These are phyloP conservation scores for Forbesichthys papilliferus DNA, from an alignment of 2,113 vertebrate genomes.

Conservation along the genomic window DNA sequence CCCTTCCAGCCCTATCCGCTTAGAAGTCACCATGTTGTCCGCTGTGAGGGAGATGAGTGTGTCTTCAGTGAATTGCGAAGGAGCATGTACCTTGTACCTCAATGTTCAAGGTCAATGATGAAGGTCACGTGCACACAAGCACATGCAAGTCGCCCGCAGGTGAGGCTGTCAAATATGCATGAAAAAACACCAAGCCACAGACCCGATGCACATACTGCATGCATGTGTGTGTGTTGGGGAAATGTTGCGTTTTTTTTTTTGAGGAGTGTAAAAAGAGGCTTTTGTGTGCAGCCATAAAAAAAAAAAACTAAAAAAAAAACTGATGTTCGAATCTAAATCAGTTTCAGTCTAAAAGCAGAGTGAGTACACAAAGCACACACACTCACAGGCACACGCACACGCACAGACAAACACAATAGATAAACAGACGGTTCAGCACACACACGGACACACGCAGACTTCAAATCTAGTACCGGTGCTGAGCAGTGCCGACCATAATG, in stretches of 20 bases:
- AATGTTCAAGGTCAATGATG: slow-evolving; percentile 7
- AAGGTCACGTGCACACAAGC: not conserved
- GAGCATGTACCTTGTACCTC: slow-evolving; percentile 37
- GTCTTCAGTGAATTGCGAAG: slow-evolving; percentile 21
- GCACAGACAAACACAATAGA: slow-evolving; percentile 3
- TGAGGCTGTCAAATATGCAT: slow-evolving; percentile 16
- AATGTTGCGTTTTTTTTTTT: not conserved
- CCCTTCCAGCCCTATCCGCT: slow-evolving; percentile 46
- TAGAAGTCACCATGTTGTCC: slow-evolving; percentile 23
- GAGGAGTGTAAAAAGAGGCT: not conserved
- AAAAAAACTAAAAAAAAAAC: not conserved
- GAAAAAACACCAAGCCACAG: slow-evolving; percentile 5
- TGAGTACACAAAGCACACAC: not conserved
- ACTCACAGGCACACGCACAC: not conserved
- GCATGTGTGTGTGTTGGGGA: too few relatives aligned
- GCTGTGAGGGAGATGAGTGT: slow-evolving; percentile 33
- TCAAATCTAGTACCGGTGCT: not conserved
- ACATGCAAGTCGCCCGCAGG: slow-evolving; percentile 22
- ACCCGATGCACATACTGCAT: not conserved
- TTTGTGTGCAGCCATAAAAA: not conserved
- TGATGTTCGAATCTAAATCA: slow-evolving; percentile 18
- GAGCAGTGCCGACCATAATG: slow-evolving; percentile 31
- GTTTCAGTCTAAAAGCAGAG: slow-evolving; percentile 26
- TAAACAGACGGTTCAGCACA: slow-evolving; percentile 9
- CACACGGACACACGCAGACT: slow-evolving; percentile 5